Evolutionary conservation across 2,113 vertebrate genomes (phyloP), one percentile per base, ranked within the genome.

Genomic region (Dasypus novemcinctus): DNA sequence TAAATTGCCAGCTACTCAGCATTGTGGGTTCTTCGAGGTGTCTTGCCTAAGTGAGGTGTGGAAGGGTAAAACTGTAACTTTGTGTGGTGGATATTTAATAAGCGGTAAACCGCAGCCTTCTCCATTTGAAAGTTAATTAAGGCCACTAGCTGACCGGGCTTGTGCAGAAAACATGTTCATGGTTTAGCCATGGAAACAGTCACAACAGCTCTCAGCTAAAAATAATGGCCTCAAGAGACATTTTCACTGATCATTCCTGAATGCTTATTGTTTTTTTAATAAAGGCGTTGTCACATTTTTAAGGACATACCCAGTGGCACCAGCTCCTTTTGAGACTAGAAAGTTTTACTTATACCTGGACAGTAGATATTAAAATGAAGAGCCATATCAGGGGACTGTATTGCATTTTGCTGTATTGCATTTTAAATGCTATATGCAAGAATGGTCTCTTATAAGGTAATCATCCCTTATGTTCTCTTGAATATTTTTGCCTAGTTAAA

Each of bases 101-200:
- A 98, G 97, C 98, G 98, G 97, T 98, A 98, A 98, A 98, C 98
- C 95, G 20, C 97, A 98, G 95, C 97, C 91, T 97, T 98, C 97
- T 98, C 98, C 96, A 97, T 97, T 97, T 97, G 97, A 98, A 98
- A 98, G 98, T 98, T 98, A 98, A 98, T 98, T 98, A 98, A 98
- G 98, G 97, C 98, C 94, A 7, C 96, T 93, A 95, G 97, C 97
- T 98, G 98, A 98, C 98, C 89, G 57, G 89, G 96, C 96, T 98
- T 97, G 95, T 98, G 96, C 98, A 97, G 97, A 96, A 98, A 97
- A 98, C 98, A 97, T 96, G 97, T 97, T 98, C 98, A 98, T 98
- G 97, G 96, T 86, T 98, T 98, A 98, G 97, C 97, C 96, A 95
- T 97, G 96, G 97, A 97, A 98, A 98, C 97, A 97, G 98, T 98